Evolutionary conservation across 2,797 vertebrate species (phyloP), one percentile per base, ranked within the genome.

Genomic region (Pseudochirops corinnae): DNA sequence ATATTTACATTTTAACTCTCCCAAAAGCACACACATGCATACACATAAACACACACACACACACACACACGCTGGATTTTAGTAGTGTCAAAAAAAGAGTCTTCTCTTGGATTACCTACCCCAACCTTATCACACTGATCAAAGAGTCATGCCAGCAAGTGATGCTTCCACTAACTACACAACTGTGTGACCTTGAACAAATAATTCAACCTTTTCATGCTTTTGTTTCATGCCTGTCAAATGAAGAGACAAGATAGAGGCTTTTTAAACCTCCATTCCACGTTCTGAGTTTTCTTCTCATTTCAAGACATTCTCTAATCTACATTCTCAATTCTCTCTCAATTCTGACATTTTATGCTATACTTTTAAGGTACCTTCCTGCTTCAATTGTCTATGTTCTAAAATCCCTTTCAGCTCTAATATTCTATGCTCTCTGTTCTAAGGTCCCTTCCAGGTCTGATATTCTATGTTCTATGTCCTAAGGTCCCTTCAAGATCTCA

Each of bases 221-320:
- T 82, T 95, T 67, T 21, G 12, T 82, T 87, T 94, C 28, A 94
- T 2, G 5, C 62, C 52, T 92, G 24, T 55, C 93, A 90, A 90
- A 55, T 7, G 33, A 67, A 26, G 39, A 46, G 74, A 39, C 7
- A 39, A 46, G n/a, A 82, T 10, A 74, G 67, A 74, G 16, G 16
- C 2, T 74, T 5, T 74, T 74, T 39, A 74, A 74, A 18, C n/a
- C 67, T 39, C 67, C n/a, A 82, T 24, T 82, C 74, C 39, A 82
- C 10, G 21, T 24, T 82, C 6, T 82, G 74, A 82, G 39, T 46
- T 82, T 82, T 82, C 74, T 82, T 82, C 39, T 82, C 3, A 82
- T 46, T 46, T 82, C 4, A 1, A 46, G 39, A 0, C 21, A 24
- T 82, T 74, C 7, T 82, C 74, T 4, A 10, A 7, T 74, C 16